Evolutionary conservation across 2,113 vertebrate genomes (phyloP), one percentile per base, ranked within the genome.

Genomic region (Sphaerodactylus townsendi): DNA sequence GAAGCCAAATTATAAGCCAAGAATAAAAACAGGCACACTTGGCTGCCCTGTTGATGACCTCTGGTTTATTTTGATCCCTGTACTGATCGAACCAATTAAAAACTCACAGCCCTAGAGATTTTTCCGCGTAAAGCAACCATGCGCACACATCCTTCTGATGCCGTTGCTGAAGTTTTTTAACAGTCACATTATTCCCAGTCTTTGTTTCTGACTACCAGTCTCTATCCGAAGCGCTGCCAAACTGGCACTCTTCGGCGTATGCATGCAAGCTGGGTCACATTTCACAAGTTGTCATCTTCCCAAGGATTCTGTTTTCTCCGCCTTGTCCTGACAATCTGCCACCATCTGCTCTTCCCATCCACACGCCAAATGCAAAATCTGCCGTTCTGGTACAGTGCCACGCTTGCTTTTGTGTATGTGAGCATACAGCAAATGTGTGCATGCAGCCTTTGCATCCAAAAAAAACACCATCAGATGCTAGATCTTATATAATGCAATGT

Each of bases 281-380:
- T 90, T 88, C 88, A 87, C 83, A 84, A 90, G 87, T 93, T 91
- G 77, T 93, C 87, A 83, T 91, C 79, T 90, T 91, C 88, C 68
- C 75, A 87, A 92, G 90, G 85, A 87, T 91, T 93, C 86, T 93
- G 81, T 90, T 94, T 93, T 87, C 91, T 92, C 93, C 89, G 84
- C 81, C 82, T 93, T 87, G 48, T 88, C 85, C 91, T 93, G 93
- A 85, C 88, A 88, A 91, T 87, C 89, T 65, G 77, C 10, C 66
- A 77, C 93, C 93, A 93, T 93, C 93, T 94, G 93, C 87, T 93
- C 82, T 50, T 90, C 86, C 87, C 90, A 90, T 88, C 88, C 86
- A 92, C 88, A 88, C 87, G 86, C 89, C 93, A 89, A 93, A 91
- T 78, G 87, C 53, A 81, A 89, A 88, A 88, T 90, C 88, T 93